phyloP scores from a whole-genome alignment of 1,140 invertebrate genomes.

The Diabrotica virgifera region DNA sequence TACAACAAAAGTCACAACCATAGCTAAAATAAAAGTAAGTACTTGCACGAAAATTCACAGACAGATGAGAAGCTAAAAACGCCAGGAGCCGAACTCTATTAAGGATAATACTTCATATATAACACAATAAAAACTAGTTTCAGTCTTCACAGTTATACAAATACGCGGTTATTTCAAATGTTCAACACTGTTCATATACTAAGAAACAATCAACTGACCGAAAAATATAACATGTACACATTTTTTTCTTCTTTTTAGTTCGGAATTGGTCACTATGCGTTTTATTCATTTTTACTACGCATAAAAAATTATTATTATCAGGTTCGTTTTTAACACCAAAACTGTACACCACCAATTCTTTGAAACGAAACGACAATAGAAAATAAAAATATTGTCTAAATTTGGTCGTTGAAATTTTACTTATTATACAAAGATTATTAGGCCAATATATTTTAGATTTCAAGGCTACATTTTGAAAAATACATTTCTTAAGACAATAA shows the following conservation, averaged over 20 bases:
- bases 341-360: constrained; percentile 43
- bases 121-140: constrained; percentile 48
- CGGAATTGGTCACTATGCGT: constrained; percentile 41
- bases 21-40: constrained; percentile 25
- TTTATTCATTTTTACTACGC: constrained; percentile 20
- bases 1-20: constrained; percentile 33
- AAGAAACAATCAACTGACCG: constrained; percentile 45
- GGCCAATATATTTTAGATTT: constrained; percentile 1
- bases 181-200: constrained; percentile 44
- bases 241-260: constrained; percentile 33
- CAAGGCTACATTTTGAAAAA: not conserved
- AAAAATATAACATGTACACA: constrained; percentile 47
- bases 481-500: too few species aligned
- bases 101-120: constrained; percentile 42
- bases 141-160: constrained; percentile 48
- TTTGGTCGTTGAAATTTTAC: constrained; percentile 23
- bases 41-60: constrained; percentile 24
- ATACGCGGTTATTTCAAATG: constrained; percentile 41
- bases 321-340: constrained; percentile 35
- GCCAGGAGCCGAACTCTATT: constrained; percentile 23
- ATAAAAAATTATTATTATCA: constrained; percentile 33
- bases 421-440: constrained; percentile 3
- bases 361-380: constrained; percentile 22
- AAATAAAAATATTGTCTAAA: constrained; percentile 31
- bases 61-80: constrained; percentile 29